Percentiles rank a stretch among this genome's conserved stretches.
Evolutionary conservation across 2,113 vertebrate species (phyloP).

Genomic region (Callipepla californica): DNA sequence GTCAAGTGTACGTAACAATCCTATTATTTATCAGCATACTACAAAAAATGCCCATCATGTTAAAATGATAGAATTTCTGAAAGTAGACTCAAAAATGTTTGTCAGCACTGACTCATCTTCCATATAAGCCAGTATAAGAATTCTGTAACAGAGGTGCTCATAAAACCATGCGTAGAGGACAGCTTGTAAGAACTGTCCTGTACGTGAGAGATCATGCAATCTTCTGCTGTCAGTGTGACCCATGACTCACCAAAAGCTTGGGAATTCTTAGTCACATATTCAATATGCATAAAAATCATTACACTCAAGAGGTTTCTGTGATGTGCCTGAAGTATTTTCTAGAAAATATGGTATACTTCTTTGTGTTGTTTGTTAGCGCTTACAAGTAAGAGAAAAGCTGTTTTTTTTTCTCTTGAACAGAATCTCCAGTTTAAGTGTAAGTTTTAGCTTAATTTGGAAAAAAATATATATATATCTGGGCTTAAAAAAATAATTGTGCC

Average conservation of each 20-base stretch:
- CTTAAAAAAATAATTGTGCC: neutral
- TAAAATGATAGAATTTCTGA: conserved; percentile 14
- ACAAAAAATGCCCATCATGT: conserved; percentile 17
- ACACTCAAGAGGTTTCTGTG: neutral
- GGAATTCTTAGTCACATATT: conserved; percentile 4
- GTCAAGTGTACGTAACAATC: conserved; percentile 41
- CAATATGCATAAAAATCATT: neutral
- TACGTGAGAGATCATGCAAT: conserved; percentile 16
- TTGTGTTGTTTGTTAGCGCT: neutral
- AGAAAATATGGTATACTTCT: neutral
- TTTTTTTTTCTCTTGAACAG: neutral
- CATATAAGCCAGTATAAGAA: neutral
- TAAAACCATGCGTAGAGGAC: conserved; percentile 35
- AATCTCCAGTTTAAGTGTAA: conserved; percentile 19
- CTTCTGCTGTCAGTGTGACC: conserved; percentile 48
- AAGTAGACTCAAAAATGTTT: conserved; percentile 48
- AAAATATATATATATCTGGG: neutral
- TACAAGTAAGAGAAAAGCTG: neutral
- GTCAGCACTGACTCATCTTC: conserved; percentile 13
- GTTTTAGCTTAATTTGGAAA: conserved; percentile 7
- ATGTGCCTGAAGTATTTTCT: neutral
- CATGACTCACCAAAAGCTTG: conserved; percentile 15
- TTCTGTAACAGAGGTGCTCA: neutral
- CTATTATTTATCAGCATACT: conserved; percentile 44
- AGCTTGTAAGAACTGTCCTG: conserved; percentile 38